Conservation (phyloP, 2,113 vertebrate genomes). For the Passer domesticus region DNA sequence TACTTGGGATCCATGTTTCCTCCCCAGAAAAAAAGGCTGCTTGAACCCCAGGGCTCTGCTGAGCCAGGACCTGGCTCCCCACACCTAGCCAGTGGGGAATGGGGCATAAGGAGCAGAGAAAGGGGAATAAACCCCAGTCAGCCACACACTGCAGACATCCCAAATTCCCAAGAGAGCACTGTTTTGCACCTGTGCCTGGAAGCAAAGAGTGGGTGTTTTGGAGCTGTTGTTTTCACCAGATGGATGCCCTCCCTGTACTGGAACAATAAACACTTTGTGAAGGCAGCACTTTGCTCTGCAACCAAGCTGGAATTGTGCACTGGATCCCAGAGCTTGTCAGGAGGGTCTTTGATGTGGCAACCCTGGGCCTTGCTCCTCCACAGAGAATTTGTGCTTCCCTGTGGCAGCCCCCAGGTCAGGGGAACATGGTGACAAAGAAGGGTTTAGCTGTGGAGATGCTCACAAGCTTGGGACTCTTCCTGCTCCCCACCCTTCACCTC, state of each 20-base stretch:
- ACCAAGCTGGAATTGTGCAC: background rate
- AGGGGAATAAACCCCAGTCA: background rate
- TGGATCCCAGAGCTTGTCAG: background rate
- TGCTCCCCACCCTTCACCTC: background rate
- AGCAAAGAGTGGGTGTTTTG: background rate
- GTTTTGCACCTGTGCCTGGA: background rate
- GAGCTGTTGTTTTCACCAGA: background rate
- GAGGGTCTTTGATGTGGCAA: background rate
- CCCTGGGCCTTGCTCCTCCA: background rate
- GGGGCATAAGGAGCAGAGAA: background rate
- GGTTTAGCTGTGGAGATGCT: background rate
- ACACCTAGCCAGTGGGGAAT: accelerated
- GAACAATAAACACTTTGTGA: background rate
- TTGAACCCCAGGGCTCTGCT: background rate
- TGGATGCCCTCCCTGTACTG: background rate
- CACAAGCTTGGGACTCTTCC: background rate
- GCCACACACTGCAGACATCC: background rate
- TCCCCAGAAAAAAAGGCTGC: background rate
- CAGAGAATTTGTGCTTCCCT: background rate
- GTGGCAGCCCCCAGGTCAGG: background rate
- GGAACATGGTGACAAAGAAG: background rate
- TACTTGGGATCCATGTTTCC: background rate
- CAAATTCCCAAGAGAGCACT: background rate
- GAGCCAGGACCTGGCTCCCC: background rate
- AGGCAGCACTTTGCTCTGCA: background rate